Percentiles rank a stretch among this genome's conserved stretches.
Conservation (phyloP, 2,797 vertebrate genomes). For the Melanotaenia parkinsoni region DNA sequence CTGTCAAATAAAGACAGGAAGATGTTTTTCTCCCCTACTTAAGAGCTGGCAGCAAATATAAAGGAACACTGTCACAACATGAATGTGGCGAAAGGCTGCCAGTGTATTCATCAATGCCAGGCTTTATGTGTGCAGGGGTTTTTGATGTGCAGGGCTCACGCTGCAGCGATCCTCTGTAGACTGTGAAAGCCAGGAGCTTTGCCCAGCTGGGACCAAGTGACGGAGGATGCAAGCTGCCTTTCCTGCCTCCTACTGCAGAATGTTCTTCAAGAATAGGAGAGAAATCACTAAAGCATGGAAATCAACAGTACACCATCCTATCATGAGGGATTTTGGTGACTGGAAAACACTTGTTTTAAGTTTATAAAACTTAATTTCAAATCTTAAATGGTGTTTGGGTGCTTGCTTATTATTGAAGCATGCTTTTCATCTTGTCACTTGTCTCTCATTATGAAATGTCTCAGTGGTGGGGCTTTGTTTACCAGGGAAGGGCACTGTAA, state of each 20-base stretch:
- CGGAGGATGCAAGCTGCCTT: conserved; percentile 58
- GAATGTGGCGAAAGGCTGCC: conserved; percentile 79
- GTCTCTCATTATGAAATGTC: conserved; percentile 44
- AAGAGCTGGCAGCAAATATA: conserved; percentile 81
- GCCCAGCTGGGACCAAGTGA: conserved; percentile 75
- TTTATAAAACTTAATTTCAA: conserved; percentile 47
- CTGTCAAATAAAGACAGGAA: conserved; percentile 80
- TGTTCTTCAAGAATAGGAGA: conserved; percentile 25
- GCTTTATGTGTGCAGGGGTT: conserved; percentile 78
- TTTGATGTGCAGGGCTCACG: conserved; percentile 74
- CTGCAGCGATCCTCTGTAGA: conserved; percentile 62
- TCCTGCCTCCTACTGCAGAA: conserved; percentile 56
- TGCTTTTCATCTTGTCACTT: conserved; percentile 17
- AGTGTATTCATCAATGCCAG: conserved; percentile 79
- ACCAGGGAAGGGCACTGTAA: conserved; percentile 38
- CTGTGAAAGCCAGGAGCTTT: conserved; percentile 71
- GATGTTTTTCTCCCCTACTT: conserved; percentile 79
- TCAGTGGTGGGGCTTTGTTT: conserved; percentile 39
- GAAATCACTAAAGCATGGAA: conserved; percentile 21
- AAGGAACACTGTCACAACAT: conserved; percentile 80
- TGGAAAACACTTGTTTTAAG: conserved; percentile 31
- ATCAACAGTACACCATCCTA: conserved; percentile 11
- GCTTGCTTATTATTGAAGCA: conserved; percentile 49
- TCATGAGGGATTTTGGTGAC: conserved; percentile 31
- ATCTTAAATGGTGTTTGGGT: conserved; percentile 28